phyloP scores from a whole-genome alignment of 1,140 invertebrate genomes.

The Thaumetopoea pityocampa region DNA sequence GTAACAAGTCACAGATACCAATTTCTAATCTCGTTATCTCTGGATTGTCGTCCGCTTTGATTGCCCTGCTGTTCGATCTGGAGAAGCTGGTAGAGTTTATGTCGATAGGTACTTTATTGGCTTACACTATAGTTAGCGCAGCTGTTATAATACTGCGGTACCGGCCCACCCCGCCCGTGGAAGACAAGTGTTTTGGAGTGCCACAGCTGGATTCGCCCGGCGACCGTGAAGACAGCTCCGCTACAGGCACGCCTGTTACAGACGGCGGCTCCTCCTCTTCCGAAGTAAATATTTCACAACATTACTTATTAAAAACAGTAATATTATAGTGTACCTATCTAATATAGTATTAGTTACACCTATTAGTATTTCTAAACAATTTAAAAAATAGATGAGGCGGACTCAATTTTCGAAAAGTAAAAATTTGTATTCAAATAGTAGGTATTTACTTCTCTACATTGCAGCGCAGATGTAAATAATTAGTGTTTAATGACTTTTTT shows the following conservation, averaged over 20 bases:
- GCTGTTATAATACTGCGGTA: constrained; percentile 92
- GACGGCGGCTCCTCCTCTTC: constrained; percentile 70
- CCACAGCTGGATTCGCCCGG: constrained; percentile 67
- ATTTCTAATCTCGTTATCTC: constrained; percentile 88
- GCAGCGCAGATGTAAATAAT: too few relatives aligned
- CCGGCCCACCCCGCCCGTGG: constrained; percentile 75
- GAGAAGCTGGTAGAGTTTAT: constrained; percentile 95
- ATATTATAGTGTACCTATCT: too few relatives aligned
- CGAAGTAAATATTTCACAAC: constrained; percentile 43
- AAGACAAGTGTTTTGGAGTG: constrained; percentile 60
- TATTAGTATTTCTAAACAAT: too few relatives aligned
- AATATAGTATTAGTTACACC: too few relatives aligned
- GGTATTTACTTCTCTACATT: too few relatives aligned
- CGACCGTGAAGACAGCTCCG: constrained; percentile 71
- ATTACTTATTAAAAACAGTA: too few relatives aligned
- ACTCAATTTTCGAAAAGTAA: too few relatives aligned
- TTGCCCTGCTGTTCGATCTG: constrained; percentile 92
- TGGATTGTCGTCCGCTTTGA: constrained; percentile 84
- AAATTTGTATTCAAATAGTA: too few relatives aligned
- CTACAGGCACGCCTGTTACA: constrained; percentile 68
- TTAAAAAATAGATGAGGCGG: too few relatives aligned
- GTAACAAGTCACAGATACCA: constrained; percentile 88
- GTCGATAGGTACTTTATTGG: constrained; percentile 93
- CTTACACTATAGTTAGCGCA: constrained; percentile 93
- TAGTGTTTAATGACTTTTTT: too few relatives aligned